Percentiles rank a stretch among this genome's conserved stretches.
These are phyloP conservation scores for Danio albolineatus DNA, from an alignment of 2,797 vertebrate genomes.

Conservation along the genomic window DNA sequence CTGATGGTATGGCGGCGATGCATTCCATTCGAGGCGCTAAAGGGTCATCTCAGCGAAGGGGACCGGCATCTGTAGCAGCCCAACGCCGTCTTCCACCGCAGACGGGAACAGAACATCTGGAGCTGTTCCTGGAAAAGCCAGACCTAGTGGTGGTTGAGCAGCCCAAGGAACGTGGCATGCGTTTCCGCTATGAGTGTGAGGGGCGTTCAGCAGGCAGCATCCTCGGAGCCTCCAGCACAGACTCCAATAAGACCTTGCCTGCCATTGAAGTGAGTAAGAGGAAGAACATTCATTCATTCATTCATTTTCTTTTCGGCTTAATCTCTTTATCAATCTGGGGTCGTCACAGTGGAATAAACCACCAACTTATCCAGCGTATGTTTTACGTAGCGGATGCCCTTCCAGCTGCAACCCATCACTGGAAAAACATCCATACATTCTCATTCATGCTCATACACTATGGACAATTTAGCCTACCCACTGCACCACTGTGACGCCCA, in stretches of 20 bases:
- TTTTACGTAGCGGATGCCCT: too few relatives aligned
- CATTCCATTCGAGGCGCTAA: constrained; percentile 56
- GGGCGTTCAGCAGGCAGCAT: constrained; percentile 94
- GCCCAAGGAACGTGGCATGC: constrained; percentile 94
- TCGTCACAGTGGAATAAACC: too few relatives aligned
- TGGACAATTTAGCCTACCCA: too few relatives aligned
- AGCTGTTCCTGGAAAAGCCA: constrained; percentile 79
- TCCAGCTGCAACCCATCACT: too few relatives aligned
- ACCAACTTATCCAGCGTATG: too few relatives aligned
- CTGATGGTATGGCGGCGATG: constrained; percentile 63
- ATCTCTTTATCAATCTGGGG: too few relatives aligned
- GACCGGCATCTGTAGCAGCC: constrained; percentile 36
- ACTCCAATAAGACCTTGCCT: constrained; percentile 88
- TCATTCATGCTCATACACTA: too few relatives aligned
- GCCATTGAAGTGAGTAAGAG: constrained; percentile 81
- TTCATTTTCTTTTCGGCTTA: too few relatives aligned
- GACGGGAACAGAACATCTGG: constrained; percentile 68
- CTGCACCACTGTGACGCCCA: too few relatives aligned
- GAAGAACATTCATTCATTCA: neutral
- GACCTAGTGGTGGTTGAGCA: constrained; percentile 86
- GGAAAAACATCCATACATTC: too few relatives aligned
- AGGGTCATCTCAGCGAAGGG: constrained; percentile 36
- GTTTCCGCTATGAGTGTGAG: constrained; percentile 96
- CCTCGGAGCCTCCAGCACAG: constrained; percentile 87
- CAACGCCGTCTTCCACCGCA: constrained; percentile 37